Percentiles rank a stretch among this genome's conserved stretches.
Conservation (phyloP, 2,888 invertebrate genomes). For the Polietes domitor region DNA sequence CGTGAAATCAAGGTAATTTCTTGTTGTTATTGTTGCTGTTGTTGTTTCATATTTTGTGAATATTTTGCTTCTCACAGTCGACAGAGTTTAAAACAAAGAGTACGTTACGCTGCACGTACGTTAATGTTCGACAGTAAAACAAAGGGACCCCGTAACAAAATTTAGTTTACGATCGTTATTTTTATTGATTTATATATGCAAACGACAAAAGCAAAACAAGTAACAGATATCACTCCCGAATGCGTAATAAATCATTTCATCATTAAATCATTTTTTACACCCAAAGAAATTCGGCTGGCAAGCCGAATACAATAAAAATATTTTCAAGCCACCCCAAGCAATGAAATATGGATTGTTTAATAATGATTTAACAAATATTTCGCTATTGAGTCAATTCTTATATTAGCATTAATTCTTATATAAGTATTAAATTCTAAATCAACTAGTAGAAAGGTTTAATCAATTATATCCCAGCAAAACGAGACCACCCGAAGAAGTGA, state of each 20-base stretch:
- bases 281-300: background rate
- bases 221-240: slow-evolving; percentile 6
- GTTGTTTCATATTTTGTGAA: slow-evolving; percentile 3
- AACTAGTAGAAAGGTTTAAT: no score
- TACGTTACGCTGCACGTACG: background rate
- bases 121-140: slow-evolving; percentile 5
- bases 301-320: background rate
- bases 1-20: slow-evolving; percentile 40
- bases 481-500: no score
- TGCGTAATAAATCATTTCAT: slow-evolving; percentile 49
- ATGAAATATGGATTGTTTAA: no score
- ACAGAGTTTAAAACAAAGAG: slow-evolving; percentile 50
- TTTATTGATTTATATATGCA: slow-evolving; percentile 45
- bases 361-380: no score
- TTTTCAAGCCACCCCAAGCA: no score
- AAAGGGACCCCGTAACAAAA: slow-evolving; percentile 36
- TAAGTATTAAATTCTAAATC: no score
- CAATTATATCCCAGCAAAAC: no score
- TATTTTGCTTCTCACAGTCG: slow-evolving; percentile 28
- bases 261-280: slow-evolving; percentile 48
- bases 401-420: no score
- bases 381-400: no score
- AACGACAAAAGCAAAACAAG: slow-evolving; percentile 10
- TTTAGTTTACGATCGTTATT: slow-evolving; percentile 49
- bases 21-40: background rate